A percentile compares a stretch with the other conserved stretches of the same genome.
phyloP scores from a whole-genome alignment of 1,140 invertebrate genomes.

The Melitaea cinxia region DNA sequence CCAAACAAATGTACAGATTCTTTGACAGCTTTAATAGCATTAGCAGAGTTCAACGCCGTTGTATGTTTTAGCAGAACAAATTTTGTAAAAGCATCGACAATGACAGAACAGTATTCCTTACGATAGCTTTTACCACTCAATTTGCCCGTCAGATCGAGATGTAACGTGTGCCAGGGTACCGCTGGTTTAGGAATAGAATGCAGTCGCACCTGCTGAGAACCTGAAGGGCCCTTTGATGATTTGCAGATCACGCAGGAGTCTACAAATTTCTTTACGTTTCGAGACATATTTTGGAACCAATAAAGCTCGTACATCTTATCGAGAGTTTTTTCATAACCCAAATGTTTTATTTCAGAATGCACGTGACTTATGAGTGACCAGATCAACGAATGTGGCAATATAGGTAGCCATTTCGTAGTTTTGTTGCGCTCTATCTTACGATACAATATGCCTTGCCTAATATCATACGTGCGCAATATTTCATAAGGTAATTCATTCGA shows the following conservation, averaged over 20 bases:
- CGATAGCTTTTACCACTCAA: not conserved
- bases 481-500: not conserved
- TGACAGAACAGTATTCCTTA: not conserved
- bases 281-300: constrained; percentile 2
- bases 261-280: too few species aligned
- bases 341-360: constrained; percentile 12
- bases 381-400: not conserved
- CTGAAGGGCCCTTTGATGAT: not conserved
- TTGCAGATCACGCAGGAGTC: not conserved
- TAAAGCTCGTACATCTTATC: constrained; percentile 14
- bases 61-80: not conserved
- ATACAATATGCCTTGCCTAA: constrained; percentile 5
- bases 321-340: constrained; percentile 10
- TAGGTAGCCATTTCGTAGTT: not conserved
- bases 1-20: constrained; percentile 36
- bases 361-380: constrained; percentile 12
- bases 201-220: not conserved
- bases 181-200: not conserved
- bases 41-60: not conserved
- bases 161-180: not conserved
- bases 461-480: constrained; percentile 1
- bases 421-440: not conserved
- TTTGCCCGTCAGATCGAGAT: not conserved
- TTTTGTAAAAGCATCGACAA: not conserved
- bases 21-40: not conserved